These are phyloP conservation scores for Tolypeutes matacus DNA, from an alignment of 2,797 vertebrate species.

Conservation along the genomic window DNA sequence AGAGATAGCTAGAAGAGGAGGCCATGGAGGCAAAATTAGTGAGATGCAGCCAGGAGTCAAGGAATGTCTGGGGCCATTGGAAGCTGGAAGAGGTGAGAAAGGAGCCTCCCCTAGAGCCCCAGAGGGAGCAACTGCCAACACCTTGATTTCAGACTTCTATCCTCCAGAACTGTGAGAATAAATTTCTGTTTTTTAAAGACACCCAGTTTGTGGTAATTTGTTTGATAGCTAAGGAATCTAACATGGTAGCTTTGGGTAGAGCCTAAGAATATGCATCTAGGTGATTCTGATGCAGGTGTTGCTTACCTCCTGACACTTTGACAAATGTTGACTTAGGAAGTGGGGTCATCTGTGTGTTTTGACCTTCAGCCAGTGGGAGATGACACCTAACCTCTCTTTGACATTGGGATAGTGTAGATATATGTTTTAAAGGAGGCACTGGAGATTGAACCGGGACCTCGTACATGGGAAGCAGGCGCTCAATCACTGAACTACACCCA, in stretches of 20 bases:
- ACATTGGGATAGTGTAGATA: background rate
- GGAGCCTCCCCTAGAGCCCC: background rate
- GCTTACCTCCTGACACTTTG: background rate
- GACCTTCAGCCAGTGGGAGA: background rate
- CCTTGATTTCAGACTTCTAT: background rate
- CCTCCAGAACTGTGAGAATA: background rate
- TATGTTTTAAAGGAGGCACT: too few species aligned
- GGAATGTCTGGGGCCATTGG: background rate
- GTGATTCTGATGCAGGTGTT: background rate
- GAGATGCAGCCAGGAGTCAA: too few species aligned
- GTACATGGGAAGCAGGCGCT: too few species aligned
- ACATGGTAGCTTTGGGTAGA: background rate
- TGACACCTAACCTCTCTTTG: background rate
- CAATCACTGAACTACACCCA: too few species aligned
- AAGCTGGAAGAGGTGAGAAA: background rate
- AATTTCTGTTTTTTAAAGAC: background rate
- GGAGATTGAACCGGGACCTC: too few species aligned
- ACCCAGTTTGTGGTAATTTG: background rate
- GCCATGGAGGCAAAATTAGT: background rate
- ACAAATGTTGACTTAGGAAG: background rate
- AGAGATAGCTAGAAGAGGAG: background rate
- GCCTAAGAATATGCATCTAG: background rate
- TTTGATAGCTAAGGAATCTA: background rate
- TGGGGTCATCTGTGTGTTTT: background rate
- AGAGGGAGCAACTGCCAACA: background rate